These are phyloP conservation scores for Hipparchia semele DNA, from an alignment of 2,888 invertebrate species.

Conservation along the genomic window DNA sequence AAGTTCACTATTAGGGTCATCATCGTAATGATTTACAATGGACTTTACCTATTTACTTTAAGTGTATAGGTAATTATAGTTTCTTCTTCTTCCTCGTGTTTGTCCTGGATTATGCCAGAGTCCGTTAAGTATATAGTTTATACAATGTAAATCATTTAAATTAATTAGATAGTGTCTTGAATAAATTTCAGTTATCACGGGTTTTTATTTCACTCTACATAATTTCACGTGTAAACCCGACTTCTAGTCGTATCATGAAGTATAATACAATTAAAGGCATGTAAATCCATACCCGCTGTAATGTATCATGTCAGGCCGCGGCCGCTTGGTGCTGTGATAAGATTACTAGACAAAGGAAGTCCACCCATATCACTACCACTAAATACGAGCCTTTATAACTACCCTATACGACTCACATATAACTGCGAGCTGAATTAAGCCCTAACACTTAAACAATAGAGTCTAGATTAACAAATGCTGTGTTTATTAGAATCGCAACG, in stretches of 20 bases:
- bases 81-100: too few relatives aligned
- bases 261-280: constrained; percentile 47
- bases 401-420: constrained; percentile 48
- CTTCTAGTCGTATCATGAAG: constrained; percentile 20
- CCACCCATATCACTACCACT: constrained; percentile 81
- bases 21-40: too few relatives aligned
- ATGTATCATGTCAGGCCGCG: constrained; percentile 77
- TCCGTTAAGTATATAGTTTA: too few relatives aligned
- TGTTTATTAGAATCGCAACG: constrained; percentile 73
- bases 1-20: too few relatives aligned
- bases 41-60: too few relatives aligned
- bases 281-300: constrained; percentile 62
- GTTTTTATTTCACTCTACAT: neutral
- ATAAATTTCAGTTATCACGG: neutral
- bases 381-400: constrained; percentile 78
- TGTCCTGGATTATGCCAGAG: too few relatives aligned
- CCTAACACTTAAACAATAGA: constrained; percentile 58
- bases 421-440: constrained; percentile 49
- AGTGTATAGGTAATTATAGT: too few relatives aligned
- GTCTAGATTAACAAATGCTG: constrained; percentile 59
- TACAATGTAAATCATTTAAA: neutral
- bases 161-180: neutral
- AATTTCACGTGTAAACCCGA: neutral
- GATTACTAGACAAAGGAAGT: constrained; percentile 83
- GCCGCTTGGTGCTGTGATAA: constrained; percentile 74